phyloP scores from a whole-genome alignment of 2,797 vertebrate genomes.

The Arctocebus calabarensis region DNA sequence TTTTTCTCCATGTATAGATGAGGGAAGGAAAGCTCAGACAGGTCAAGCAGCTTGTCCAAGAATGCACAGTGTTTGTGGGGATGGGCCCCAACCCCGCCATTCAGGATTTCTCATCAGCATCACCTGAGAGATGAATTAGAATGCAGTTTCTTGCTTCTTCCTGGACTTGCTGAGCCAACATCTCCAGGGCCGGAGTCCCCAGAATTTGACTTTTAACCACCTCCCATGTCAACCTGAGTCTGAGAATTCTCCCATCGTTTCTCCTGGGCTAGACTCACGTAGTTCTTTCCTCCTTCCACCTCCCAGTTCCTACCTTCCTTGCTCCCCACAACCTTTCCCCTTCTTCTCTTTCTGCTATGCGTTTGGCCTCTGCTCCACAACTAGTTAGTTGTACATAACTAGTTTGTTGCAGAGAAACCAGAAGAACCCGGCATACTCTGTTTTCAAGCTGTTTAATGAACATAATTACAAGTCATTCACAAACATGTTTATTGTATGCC shows the following conservation, averaged over 20 bases:
- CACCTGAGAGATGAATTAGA: no score
- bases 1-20: not conserved
- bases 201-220: not conserved
- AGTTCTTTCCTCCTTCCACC: not conserved
- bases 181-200: not conserved
- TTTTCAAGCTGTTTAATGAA: not conserved
- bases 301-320: not conserved
- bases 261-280: rapidly evolving
- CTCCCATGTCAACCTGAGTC: not conserved
- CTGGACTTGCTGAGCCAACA: not conserved
- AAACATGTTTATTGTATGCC: not conserved
- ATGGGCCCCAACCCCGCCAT: rapidly evolving
- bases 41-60: not conserved
- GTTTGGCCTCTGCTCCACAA: not conserved
- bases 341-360: not conserved
- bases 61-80: not conserved
- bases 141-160: not conserved
- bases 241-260: no score
- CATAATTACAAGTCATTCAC: not conserved
- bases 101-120: not conserved
- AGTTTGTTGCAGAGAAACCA: not conserved
- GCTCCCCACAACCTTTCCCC: not conserved
- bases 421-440: not conserved
- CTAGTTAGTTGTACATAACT: not conserved
- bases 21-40: not conserved